A percentile compares a stretch with the other conserved stretches of the same genome.
phyloP scores from a whole-genome alignment of 2,113 vertebrate species.

The Cariama cristata region DNA sequence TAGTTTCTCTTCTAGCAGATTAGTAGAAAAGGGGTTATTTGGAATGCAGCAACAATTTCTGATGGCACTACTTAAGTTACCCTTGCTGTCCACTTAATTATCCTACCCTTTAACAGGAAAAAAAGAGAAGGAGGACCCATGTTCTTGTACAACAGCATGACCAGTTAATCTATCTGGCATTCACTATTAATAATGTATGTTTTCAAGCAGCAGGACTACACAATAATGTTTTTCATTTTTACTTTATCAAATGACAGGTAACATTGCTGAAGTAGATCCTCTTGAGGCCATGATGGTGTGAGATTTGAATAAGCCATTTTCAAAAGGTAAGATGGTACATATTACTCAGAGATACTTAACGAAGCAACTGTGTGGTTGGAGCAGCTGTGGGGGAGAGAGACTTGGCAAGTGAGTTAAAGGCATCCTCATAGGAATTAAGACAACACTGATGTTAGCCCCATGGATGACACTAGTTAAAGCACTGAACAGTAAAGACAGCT shows the following conservation, averaged over 20 bases:
- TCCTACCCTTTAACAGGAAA: not conserved
- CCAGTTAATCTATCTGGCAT: not conserved
- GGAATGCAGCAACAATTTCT: not conserved
- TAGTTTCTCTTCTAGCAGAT: not conserved
- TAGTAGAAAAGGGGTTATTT: not conserved
- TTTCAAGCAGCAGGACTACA: not conserved
- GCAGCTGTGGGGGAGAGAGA: not conserved
- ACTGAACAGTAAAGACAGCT: not conserved
- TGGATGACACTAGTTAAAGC: not conserved
- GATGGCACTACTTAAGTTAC: not conserved
- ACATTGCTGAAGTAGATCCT: not conserved
- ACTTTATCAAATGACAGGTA: not conserved
- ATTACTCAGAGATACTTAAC: conserved; percentile 1
- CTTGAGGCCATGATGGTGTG: not conserved
- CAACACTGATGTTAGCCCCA: not conserved
- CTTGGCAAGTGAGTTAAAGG: not conserved
- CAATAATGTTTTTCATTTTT: not conserved
- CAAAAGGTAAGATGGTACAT: not conserved
- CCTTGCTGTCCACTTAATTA: not conserved
- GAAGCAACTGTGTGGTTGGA: not conserved
- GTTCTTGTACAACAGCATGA: not conserved
- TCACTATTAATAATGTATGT: not conserved
- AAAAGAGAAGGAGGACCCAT: not conserved
- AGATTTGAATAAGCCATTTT: not conserved
- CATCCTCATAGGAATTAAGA: not conserved